Percentiles rank a stretch among this genome's conserved stretches.
These are phyloP conservation scores for Phoenicopterus ruber DNA, from an alignment of 2,113 vertebrate genomes.

Conservation along the genomic window DNA sequence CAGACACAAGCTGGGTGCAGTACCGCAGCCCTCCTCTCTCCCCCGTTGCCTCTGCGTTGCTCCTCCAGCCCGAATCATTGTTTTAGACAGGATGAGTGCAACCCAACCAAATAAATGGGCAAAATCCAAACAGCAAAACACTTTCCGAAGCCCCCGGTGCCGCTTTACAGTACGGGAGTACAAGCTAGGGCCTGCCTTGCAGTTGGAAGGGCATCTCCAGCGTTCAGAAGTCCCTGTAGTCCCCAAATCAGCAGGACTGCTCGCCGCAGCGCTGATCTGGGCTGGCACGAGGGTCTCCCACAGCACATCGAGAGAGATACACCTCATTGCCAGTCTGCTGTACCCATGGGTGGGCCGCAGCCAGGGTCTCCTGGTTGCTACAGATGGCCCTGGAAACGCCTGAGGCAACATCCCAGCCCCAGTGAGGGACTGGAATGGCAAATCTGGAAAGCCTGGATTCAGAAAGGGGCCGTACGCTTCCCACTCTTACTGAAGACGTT, in stretches of 20 bases:
- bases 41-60: not conserved
- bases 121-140: not conserved
- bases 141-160: not conserved
- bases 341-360: not conserved
- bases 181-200: not conserved
- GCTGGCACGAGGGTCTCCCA: not conserved
- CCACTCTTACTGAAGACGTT: not conserved
- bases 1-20: not conserved
- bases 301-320: not conserved
- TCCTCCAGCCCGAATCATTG: not conserved
- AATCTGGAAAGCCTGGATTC: not conserved
- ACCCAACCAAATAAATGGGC: not conserved
- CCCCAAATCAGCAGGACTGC: accelerated
- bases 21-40: not conserved
- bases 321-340: not conserved
- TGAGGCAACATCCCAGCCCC: not conserved
- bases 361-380: not conserved
- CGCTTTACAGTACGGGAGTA: not conserved
- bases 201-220: not conserved
- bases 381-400: not conserved
- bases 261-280: not conserved
- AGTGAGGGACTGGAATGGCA: not conserved
- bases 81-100: not conserved
- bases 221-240: not conserved
- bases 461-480: not conserved